Conservation (phyloP, 2,888 invertebrate genomes). For the Rotaria macrura region DNA sequence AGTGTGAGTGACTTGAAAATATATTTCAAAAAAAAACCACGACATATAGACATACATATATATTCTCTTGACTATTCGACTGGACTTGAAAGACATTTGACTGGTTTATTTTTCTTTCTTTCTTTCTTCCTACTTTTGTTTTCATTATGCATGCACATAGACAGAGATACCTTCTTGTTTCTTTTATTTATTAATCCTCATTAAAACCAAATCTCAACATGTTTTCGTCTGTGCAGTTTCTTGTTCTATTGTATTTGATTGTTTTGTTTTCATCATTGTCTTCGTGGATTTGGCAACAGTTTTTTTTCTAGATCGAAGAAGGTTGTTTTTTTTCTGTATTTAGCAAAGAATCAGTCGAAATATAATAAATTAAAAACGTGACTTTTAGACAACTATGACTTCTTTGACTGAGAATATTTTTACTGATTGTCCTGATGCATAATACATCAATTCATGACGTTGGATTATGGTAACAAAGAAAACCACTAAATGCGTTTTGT, state of each 20-base stretch:
- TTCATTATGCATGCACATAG: background rate
- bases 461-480: too few species aligned
- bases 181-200: background rate
- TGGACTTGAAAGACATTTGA: background rate
- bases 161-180: background rate
- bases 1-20: background rate
- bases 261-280: background rate
- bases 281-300: background rate
- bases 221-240: background rate
- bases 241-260: background rate
- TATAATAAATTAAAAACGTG: background rate
- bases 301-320: background rate
- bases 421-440: too few species aligned
- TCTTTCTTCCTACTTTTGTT: too few species aligned
- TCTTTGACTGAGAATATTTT: background rate
- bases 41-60: too few species aligned
- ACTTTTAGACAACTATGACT: background rate
- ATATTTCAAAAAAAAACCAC: background rate
- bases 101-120: too few species aligned
- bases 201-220: too few species aligned
- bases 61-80: background rate
- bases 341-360: background rate
- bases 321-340: background rate
- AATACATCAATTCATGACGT: too few species aligned
- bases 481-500: too few species aligned